These are phyloP conservation scores for Harpagoxenus sublaevis DNA, from an alignment of 2,888 invertebrate species.

Conservation along the genomic window DNA sequence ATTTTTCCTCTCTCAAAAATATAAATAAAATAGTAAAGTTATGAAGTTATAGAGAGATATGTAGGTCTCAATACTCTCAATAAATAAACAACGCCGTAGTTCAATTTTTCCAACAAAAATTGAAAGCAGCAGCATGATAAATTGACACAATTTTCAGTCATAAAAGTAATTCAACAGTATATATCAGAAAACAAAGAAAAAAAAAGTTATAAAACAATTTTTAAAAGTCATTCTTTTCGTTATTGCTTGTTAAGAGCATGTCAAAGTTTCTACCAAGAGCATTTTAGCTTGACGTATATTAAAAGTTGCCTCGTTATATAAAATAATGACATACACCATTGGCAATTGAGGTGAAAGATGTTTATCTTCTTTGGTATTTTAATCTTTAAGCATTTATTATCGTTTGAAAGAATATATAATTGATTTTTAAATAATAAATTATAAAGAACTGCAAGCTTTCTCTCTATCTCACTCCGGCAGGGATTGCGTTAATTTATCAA, in stretches of 20 bases:
- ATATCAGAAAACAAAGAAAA: neutral
- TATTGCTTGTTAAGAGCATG: slow-evolving; percentile 3
- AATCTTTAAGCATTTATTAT: neutral
- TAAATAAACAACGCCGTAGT: neutral
- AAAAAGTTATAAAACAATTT: neutral
- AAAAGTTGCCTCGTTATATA: neutral
- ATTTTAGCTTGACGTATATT: neutral
- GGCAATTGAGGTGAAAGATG: neutral
- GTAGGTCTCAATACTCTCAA: neutral
- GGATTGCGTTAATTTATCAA: neutral
- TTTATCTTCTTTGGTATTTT: neutral
- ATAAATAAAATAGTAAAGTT: neutral
- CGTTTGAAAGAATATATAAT: neutral
- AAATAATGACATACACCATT: neutral
- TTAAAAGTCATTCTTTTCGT: neutral
- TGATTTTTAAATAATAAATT: neutral
- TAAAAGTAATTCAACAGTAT: neutral
- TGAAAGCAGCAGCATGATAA: neutral
- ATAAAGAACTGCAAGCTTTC: neutral
- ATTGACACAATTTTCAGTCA: slow-evolving; percentile 1
- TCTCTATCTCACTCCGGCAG: neutral
- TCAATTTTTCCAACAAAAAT: neutral
- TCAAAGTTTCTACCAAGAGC: neutral
- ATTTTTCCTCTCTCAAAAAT: neutral
- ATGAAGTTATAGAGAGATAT: neutral